Conservation (phyloP, 2,113 vertebrate genomes). For the Nymphicus hollandicus region DNA sequence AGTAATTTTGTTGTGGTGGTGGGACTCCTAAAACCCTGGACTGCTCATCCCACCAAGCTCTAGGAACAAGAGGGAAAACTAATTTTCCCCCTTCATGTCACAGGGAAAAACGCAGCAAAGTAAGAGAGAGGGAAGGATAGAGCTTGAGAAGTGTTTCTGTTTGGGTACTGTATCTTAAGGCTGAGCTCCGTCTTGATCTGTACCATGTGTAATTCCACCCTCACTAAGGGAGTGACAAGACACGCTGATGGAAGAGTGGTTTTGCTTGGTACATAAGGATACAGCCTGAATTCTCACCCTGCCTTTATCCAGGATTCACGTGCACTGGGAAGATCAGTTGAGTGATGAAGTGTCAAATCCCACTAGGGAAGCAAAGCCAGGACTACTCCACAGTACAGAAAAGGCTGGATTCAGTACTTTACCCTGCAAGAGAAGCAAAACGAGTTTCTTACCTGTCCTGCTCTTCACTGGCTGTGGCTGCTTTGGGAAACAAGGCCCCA, state of each 20-base stretch:
- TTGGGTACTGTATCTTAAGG: background rate
- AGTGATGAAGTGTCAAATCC: background rate
- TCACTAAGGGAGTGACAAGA: background rate
- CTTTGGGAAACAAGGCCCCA: background rate
- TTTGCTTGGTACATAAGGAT: background rate
- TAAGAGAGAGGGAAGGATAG: background rate
- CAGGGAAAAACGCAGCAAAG: background rate
- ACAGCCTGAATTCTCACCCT: background rate
- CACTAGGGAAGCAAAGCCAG: background rate
- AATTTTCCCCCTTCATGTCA: fast-evolving
- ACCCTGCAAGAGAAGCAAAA: background rate
- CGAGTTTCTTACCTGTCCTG: background rate
- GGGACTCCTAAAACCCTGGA: background rate
- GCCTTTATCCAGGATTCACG: background rate
- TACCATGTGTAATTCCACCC: background rate
- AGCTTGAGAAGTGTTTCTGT: background rate
- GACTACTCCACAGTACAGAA: background rate
- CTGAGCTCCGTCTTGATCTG: background rate
- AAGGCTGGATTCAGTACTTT: background rate
- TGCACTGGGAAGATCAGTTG: background rate
- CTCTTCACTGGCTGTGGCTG: background rate
- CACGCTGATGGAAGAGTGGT: background rate
- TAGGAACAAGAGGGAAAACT: background rate
- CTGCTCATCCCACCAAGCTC: background rate
- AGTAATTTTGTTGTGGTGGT: background rate